Base-by-base conservation (phyloP, 2,888 invertebrate species). In the Halictus ligatus region DNA sequence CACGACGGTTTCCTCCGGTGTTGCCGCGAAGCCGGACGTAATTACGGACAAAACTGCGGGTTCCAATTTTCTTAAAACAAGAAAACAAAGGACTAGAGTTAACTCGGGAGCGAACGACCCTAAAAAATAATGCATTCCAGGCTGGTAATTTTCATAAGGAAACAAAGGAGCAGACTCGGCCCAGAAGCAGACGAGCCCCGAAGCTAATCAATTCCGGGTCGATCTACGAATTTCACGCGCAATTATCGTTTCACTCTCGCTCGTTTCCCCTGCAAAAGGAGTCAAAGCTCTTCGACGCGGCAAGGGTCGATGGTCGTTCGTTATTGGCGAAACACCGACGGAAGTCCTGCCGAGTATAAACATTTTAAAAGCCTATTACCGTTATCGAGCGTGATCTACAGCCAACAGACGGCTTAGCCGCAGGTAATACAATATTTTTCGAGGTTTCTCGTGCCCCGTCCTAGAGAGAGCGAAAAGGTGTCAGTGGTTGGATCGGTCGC, bases 341-440 rank as follows among this genome's bases (percentile, higher is more conserved):
- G 89, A 89, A 91, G 91, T 91, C 85, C 78, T 73, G 85, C 73
- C 76, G 64, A 85, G 81, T 86, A 88, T 89, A 85, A 91, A 90
- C 88, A 85, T 88, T 90, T 90, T 91, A 91, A 91, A 91, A 91
- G 90, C 91, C 91, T 91, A 91, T 91, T 91, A 91, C 83, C 64
- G 75, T 85, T 90, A 91, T 91, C 90, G 83, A 69, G 69, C 71
- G 75, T 80, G 81, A 91, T 91, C 91, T 91, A 88, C 85, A 85
- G 89, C 80, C 85, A 88, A 85, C 85, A 85, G 79, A 81, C 75
- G 79, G 78, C 86, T 80, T 71, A 69, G 69, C 74, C 75, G 50
- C 78, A 85, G 89, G 90, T 90, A 90, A 90, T 86, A 90, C 90
- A 91, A 91, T 91, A 91, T 91, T 91, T 91, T 88, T 85, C 83